phyloP scores from a whole-genome alignment of 2,113 vertebrate species.

The Caracal caracal region DNA sequence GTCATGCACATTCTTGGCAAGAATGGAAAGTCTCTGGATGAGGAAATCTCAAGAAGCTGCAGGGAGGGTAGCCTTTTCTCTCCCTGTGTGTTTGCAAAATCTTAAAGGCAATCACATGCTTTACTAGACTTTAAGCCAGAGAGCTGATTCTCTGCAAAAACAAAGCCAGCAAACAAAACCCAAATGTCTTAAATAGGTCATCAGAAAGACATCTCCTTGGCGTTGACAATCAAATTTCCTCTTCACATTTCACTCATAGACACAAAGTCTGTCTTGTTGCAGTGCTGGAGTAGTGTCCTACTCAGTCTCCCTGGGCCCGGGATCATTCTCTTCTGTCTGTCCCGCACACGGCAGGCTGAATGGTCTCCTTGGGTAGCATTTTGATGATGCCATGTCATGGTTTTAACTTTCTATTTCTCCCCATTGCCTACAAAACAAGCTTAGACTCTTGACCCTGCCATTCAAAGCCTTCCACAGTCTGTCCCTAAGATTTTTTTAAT shows the following conservation, averaged over 20 bases:
- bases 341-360: neutral
- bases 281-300: neutral
- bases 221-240: neutral
- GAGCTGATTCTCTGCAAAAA: neutral
- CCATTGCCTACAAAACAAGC: neutral
- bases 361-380: too few species aligned
- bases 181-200: slow-evolving; percentile 13
- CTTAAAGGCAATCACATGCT: slow-evolving; percentile 17
- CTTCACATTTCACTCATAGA: neutral
- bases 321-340: neutral
- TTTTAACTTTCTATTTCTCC: neutral
- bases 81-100: slow-evolving; percentile 29
- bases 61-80: slow-evolving; percentile 8
- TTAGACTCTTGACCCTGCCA: neutral
- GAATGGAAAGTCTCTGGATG: slow-evolving; percentile 10
- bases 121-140: slow-evolving; percentile 39
- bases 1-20: slow-evolving; percentile 56
- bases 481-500: neutral
- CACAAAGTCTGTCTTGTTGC: neutral
- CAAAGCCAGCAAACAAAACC: neutral
- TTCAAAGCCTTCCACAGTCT: neutral
- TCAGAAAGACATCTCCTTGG: neutral
- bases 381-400: neutral
- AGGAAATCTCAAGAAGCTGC: slow-evolving; percentile 53
- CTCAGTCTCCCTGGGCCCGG: neutral